Evolutionary conservation across 2,797 vertebrate genomes (phyloP).

Genomic region (Pampus argenteus): DNA sequence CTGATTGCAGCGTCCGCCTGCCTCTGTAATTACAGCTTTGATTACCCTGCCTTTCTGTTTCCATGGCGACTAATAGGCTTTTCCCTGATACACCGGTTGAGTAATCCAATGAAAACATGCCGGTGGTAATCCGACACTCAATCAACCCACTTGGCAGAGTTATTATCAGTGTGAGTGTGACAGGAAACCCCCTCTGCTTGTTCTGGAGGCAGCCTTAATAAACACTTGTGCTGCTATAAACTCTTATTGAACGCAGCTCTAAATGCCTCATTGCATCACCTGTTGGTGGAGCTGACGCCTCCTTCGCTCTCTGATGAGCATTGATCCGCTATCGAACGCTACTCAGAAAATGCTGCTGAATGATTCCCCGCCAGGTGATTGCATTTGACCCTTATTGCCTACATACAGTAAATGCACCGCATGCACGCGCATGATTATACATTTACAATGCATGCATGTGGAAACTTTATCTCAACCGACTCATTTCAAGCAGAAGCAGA

Average conservation of each 20-base stretch:
- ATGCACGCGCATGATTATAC: too few relatives aligned
- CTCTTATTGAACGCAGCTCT: slow-evolving; percentile 25
- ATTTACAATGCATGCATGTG: too few relatives aligned
- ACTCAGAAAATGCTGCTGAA: slow-evolving; percentile 34
- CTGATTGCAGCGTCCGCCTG: slow-evolving; percentile 57
- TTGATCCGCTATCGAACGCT: slow-evolving; percentile 31
- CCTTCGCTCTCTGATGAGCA: slow-evolving; percentile 28
- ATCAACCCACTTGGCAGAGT: slow-evolving; percentile 66
- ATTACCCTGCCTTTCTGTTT: slow-evolving; percentile 63
- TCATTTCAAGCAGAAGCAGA: too few relatives aligned
- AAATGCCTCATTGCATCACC: slow-evolving; percentile 44
- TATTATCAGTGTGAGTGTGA: slow-evolving; percentile 47
- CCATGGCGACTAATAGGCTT: slow-evolving; percentile 70
- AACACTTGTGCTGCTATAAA: slow-evolving; percentile 31
- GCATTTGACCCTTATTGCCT: neutral
- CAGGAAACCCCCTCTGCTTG: slow-evolving; percentile 36
- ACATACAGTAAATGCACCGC: neutral
- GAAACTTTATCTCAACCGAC: too few relatives aligned
- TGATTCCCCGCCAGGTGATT: slow-evolving; percentile 29
- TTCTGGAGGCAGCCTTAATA: slow-evolving; percentile 8
- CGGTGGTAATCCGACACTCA: slow-evolving; percentile 63
- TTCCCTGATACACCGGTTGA: slow-evolving; percentile 32
- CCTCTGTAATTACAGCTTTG: slow-evolving; percentile 64
- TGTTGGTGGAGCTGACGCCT: slow-evolving; percentile 9
- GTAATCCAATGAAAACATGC: slow-evolving; percentile 70